Evolutionary conservation across 2,888 invertebrate genomes (phyloP).

Genomic region (Bembecia ichneumoniformis): DNA sequence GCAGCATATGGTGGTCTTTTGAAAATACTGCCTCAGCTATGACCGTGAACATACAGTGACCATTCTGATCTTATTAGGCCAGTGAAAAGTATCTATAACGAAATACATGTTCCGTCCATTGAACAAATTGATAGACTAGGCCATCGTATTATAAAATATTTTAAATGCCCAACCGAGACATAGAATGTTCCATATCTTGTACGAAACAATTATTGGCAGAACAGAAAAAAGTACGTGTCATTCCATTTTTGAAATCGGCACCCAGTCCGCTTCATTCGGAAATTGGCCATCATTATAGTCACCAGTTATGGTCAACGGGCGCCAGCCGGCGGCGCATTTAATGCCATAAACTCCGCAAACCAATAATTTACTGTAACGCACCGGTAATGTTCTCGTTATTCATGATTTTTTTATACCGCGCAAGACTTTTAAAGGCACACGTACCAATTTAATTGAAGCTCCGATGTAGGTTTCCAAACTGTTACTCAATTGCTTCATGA

Average conservation of each 20-base stretch:
- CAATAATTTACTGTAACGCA: conserved; percentile 40
- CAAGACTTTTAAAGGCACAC: conserved; percentile 15
- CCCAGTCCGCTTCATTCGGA: neutral
- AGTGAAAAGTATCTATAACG: too few relatives aligned
- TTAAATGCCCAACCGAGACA: too few relatives aligned
- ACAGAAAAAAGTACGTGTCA: neutral
- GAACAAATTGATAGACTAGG: too few relatives aligned
- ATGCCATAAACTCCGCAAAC: conserved; percentile 29
- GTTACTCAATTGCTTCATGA: conserved; percentile 5
- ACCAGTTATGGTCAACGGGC: conserved; percentile 1
- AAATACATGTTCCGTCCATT: too few relatives aligned
- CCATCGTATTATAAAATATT: too few relatives aligned
- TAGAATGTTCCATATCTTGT: too few relatives aligned
- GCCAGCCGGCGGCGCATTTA: conserved; percentile 11
- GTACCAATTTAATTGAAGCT: conserved; percentile 8
- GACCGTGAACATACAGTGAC: too few relatives aligned
- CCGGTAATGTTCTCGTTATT: conserved; percentile 39
- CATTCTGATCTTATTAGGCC: too few relatives aligned
- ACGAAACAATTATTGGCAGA: too few relatives aligned
- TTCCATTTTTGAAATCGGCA: neutral
- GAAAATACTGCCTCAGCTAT: too few relatives aligned
- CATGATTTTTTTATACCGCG: conserved; percentile 26
- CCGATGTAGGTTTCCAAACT: conserved; percentile 8
- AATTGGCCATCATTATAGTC: neutral
- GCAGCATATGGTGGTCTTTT: too few relatives aligned